Conservation (phyloP, 2,888 invertebrate species). For the Eristalis arbustorum region DNA sequence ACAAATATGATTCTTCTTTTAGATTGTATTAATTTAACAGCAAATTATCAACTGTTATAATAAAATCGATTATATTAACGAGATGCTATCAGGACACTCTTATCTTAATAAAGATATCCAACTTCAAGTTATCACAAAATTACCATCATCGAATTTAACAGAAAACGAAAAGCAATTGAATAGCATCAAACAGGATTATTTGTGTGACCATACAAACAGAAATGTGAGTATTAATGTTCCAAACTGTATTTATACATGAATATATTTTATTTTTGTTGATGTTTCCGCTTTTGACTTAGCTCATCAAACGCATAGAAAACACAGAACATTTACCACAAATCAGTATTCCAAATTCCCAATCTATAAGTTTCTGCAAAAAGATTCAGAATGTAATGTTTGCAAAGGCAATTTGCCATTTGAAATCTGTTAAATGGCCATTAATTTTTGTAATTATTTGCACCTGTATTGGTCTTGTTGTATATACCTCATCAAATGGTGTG, state of each 20-base stretch:
- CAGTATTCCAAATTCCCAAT: background rate
- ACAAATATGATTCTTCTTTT: background rate
- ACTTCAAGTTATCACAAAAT: background rate
- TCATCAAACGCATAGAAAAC: background rate
- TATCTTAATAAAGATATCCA: background rate
- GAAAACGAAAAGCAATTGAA: background rate
- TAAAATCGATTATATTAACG: background rate
- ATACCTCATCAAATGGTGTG: background rate
- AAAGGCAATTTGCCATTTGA: background rate
- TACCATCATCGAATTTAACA: background rate
- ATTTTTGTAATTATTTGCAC: background rate
- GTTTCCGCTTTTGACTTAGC: background rate
- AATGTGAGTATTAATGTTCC: background rate
- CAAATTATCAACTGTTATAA: background rate
- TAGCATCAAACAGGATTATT: background rate
- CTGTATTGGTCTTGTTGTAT: background rate
- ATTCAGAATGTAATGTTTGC: background rate
- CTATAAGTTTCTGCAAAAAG: background rate
- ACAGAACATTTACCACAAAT: background rate
- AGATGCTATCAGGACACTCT: background rate
- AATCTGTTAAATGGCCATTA: background rate
- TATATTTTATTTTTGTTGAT: background rate
- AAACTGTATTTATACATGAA: background rate
- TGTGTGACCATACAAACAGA: background rate
- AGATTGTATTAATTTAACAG: background rate